Evolutionary conservation across 1,140 invertebrate genomes (phyloP).

Genomic region (Tetragnatha versicolor): DNA sequence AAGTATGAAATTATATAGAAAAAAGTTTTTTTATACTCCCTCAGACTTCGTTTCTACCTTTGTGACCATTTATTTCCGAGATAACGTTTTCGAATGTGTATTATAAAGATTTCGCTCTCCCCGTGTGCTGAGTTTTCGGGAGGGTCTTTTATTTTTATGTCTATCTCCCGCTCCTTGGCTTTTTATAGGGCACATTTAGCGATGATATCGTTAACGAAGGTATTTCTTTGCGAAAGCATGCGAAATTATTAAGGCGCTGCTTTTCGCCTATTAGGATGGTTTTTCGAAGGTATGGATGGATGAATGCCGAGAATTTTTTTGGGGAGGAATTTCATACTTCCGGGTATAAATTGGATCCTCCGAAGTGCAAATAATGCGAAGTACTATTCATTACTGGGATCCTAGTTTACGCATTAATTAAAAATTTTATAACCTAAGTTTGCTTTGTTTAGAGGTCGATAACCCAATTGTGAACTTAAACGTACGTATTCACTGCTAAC

Average conservation of each 20-base stretch:
- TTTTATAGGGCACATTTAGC: slow-evolving; percentile 9
- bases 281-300: not conserved
- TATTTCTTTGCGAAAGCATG: not conserved
- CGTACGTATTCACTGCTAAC: too few species aligned
- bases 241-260: slow-evolving; percentile 10
- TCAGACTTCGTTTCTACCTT: slow-evolving; percentile 38
- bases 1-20: not conserved
- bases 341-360: not conserved
- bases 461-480: too few species aligned
- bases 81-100: slow-evolving; percentile 39
- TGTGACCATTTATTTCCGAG: slow-evolving; percentile 48
- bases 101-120: not conserved
- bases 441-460: too few species aligned
- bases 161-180: not conserved
- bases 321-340: not conserved
- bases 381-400: too few species aligned
- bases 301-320: too few species aligned
- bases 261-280: not conserved
- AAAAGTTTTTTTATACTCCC: slow-evolving; percentile 2
- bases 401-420: too few species aligned
- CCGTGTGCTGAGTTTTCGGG: not conserved
- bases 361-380: not conserved
- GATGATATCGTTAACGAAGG: slow-evolving; percentile 47
- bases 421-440: too few species aligned
- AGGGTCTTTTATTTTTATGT: slow-evolving; percentile 9